Conservation (phyloP, 2,888 invertebrate genomes). For the Oasisia sp. region DNA sequence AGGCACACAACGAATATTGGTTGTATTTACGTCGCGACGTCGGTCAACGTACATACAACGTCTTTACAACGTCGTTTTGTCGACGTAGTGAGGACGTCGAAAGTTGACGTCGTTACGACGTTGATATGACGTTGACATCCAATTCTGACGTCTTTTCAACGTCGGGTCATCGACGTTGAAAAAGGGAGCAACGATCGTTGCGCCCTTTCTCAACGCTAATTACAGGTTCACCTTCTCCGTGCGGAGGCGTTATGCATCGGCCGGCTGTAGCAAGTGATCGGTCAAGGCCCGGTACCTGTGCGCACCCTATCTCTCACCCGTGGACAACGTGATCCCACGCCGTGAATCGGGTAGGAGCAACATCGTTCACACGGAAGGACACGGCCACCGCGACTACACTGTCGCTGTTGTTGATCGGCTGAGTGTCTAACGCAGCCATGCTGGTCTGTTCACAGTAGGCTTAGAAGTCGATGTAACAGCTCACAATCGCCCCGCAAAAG, state of each 20-base stretch:
- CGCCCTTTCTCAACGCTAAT: neutral
- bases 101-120: no score
- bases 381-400: neutral
- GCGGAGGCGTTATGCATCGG: neutral
- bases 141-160: no score
- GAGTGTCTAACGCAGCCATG: neutral
- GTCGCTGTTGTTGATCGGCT: neutral
- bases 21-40: no score
- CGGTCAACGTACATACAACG: no score
- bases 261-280: neutral
- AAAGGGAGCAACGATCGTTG: no score
- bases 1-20: no score
- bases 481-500: neutral
- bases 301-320: neutral
- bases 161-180: no score
- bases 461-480: neutral
- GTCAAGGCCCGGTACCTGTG: no score
- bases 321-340: neutral
- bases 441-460: neutral
- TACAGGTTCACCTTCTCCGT: neutral
- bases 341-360: neutral
- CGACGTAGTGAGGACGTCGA: no score
- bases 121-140: no score
- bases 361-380: neutral
- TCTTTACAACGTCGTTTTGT: no score